Base-by-base conservation (phyloP, 92 coral and sea anemone species). In the Parazoanthus swiftii region DNA sequence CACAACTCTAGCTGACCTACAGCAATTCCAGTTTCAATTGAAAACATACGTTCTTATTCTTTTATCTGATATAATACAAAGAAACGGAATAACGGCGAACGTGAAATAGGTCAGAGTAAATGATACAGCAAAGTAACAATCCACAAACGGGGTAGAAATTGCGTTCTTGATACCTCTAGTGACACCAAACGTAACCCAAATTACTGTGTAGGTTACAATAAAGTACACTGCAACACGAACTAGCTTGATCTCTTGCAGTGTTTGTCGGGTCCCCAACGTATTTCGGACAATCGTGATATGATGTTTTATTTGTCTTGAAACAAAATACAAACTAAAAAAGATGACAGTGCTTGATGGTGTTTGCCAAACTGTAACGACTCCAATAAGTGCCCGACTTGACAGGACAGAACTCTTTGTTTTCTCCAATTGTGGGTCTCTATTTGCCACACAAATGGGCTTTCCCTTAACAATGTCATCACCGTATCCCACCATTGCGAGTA, bases 401-500 rank as follows among this genome's bases (percentile, higher is more conserved):
- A 26, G 0, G 29, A 46, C 26, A n/a, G 4, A 78, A 25, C 13
- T 20, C 21, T 21, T 42, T 23, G 59, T 78, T 48, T 50, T 44
- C 36, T 46, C 39, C 35, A 44, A 7, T 8, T 46, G 38, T 78
- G 65, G 81, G 63, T 20, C 59, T n/a, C 0, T 8, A 21, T 15
- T 18, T 29, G 71, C 37, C 4, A 13, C 0, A 58, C 93, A 91
- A 5, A 75, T 6, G 9, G 86, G 72, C 20, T 51, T n/a, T 6
- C 81, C 90, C 8, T 76, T 15, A 33, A 35, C 13, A 4, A 88
- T 74, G 9, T 76, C 81, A 20, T 67, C 35, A 23, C 67, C 39
- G 59, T 91, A 82, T 20, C 88, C 85, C 74, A 26, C 59, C 79
- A 88, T 77, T n/a, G 81, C 39, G 35, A 23, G n/a, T 26, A 82